A percentile compares a stretch with the other conserved stretches of the same genome.
These are phyloP conservation scores for Sminthopsis crassicaudata DNA, from an alignment of 2,113 vertebrate genomes.

Conservation along the genomic window DNA sequence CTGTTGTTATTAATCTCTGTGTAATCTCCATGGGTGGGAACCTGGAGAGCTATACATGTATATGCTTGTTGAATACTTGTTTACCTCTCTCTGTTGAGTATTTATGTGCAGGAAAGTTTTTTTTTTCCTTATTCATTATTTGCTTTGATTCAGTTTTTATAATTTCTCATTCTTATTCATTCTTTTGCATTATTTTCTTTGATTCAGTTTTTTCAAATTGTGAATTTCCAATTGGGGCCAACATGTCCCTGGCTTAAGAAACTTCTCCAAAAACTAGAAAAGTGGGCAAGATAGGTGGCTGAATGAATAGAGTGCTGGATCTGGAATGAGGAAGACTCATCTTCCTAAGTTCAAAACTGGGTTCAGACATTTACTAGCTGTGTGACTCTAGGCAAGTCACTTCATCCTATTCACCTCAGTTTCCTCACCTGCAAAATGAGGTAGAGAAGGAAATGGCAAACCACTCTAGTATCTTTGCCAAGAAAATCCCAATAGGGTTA, in stretches of 20 bases:
- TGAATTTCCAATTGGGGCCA: background rate
- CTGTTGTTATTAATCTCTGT: background rate
- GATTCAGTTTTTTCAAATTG: background rate
- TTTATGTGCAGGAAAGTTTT: background rate
- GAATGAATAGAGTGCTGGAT: background rate
- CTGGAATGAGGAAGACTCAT: background rate
- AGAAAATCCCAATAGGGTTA: background rate
- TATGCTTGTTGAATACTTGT: background rate
- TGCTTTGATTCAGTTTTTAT: background rate
- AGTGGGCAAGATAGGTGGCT: too few species aligned
- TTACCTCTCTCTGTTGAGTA: background rate
- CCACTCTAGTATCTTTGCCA: background rate
- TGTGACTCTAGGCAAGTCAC: background rate
- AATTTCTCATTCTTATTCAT: too few species aligned
- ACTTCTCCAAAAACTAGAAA: too few species aligned
- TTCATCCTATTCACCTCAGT: background rate
- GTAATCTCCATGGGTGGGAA: background rate
- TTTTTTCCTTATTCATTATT: background rate
- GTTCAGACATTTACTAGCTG: background rate
- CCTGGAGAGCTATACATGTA: background rate
- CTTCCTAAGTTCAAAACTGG: background rate
- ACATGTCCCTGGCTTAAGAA: too few species aligned
- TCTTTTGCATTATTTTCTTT: too few species aligned
- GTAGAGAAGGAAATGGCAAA: background rate
- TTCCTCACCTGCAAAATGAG: background rate